Evolutionary conservation across 1,140 invertebrate species (phyloP).

Genomic region (Panagrolaimus sp.): DNA sequence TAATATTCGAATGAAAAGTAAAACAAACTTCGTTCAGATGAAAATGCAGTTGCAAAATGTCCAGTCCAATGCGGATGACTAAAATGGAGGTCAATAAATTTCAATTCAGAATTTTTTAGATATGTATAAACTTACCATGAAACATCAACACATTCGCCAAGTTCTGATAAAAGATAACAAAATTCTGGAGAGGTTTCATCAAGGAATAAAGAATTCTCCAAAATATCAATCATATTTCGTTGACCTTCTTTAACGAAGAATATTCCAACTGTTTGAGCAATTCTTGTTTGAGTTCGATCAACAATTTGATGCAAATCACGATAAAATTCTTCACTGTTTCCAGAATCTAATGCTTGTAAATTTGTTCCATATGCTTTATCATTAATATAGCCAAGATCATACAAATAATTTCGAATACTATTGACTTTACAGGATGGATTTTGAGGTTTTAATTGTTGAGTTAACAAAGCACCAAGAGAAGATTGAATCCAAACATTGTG

Average conservation of each 20-base stretch:
- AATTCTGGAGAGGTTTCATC: slow-evolving; percentile 47
- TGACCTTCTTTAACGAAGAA: slow-evolving; percentile 87
- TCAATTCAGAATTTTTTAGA: too few relatives aligned
- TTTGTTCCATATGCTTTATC: slow-evolving; percentile 35
- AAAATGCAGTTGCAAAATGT: slow-evolving; percentile 50
- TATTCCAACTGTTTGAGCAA: slow-evolving; percentile 83
- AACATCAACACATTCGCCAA: slow-evolving; percentile 46
- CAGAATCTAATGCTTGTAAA: slow-evolving; percentile 39
- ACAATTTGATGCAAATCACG: slow-evolving; percentile 44
- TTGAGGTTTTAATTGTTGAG: slow-evolving; percentile 33
- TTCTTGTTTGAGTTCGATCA: slow-evolving; percentile 59
- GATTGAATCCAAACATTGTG: slow-evolving; percentile 47
- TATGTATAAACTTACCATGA: too few relatives aligned
- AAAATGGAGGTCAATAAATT: too few relatives aligned
- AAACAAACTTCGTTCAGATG: not conserved
- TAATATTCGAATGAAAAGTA: not conserved
- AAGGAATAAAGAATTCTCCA: slow-evolving; percentile 66
- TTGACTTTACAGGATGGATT: slow-evolving; percentile 43
- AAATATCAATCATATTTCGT: slow-evolving; percentile 70
- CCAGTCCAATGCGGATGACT: slow-evolving; percentile 47
- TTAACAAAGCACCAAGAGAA: slow-evolving; percentile 33
- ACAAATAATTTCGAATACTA: slow-evolving; percentile 52
- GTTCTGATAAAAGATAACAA: slow-evolving; percentile 37
- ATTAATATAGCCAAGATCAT: slow-evolving; percentile 53
- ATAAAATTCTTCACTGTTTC: slow-evolving; percentile 44